Evolutionary conservation across 2,113 vertebrate species (phyloP), one percentile per base, ranked within the genome.

Genomic region (Aegithalos caudatus): DNA sequence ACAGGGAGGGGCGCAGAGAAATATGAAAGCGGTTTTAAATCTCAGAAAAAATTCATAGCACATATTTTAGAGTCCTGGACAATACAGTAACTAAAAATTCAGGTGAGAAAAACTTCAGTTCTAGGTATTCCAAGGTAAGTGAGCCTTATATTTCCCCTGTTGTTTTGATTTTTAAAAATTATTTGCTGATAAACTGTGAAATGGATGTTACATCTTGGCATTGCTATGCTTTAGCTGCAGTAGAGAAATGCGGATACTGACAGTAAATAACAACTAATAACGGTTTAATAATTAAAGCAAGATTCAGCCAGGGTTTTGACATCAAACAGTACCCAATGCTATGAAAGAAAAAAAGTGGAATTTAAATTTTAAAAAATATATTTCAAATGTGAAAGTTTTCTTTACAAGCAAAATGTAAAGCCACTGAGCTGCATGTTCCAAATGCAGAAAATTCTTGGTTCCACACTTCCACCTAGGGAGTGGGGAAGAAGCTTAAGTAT

Each of bases 61-160:
- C 2, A 18, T 50, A 35, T 62, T 88, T 81, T 74, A 40, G 4
- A 20, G 18, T 22, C 14, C 35, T 76, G 31, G 74, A 67, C 2
- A 7, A 40, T 33, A 40, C 2, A 2, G 3, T 53, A 60, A 44
- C 13, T 64, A 84, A 79, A 48, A 78, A 70, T 58, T 47, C 65
- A 64, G 10, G 22, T 71, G 6, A 86, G 23, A 81, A 74, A 79
- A 80, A 45, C 1, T 45, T 20, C 37, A 50, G 5, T 67, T 67
- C 19, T 40, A 51, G 8, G 2, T 78, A 65, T 54, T 54, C 13
- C 27, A 66, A 57, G 25, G 22, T 58, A 56, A 64, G 4, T 6
- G 7, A 62, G 3, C 0, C 2, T 14, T n/a, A 47, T 48, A 54
- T 56, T 2, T 2, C 0, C 5, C 11, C 60, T 17, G 3, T 2